These are phyloP conservation scores for Pterois miles DNA, from an alignment of 2,797 vertebrate species.

Conservation along the genomic window DNA sequence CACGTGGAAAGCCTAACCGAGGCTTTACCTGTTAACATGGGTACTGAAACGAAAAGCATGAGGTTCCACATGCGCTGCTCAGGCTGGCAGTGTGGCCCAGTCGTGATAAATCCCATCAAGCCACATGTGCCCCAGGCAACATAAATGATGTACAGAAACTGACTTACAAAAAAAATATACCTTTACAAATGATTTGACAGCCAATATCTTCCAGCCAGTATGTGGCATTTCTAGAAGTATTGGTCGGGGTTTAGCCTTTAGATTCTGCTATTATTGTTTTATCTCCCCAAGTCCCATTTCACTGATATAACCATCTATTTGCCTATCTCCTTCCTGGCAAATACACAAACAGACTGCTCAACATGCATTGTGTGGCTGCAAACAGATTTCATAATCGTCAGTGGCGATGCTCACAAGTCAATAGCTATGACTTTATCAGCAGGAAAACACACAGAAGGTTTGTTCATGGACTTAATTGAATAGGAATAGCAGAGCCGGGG, in stretches of 20 bases:
- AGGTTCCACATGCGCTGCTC: not conserved
- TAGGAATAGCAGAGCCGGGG: constrained; percentile 64
- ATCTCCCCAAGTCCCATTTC: constrained; percentile 56
- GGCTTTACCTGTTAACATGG: not conserved
- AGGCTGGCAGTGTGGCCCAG: not conserved
- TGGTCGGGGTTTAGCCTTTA: constrained; percentile 57
- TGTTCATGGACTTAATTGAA: constrained; percentile 79
- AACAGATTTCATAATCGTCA: constrained; percentile 75
- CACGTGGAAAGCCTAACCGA: not conserved
- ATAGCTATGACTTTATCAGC: constrained; percentile 80
- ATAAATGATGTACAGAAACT: constrained; percentile 54
- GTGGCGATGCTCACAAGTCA: constrained; percentile 71
- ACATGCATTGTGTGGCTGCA: constrained; percentile 63
- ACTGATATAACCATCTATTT: constrained; percentile 68
- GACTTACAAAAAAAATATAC: constrained; percentile 61
- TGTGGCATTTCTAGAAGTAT: constrained; percentile 55
- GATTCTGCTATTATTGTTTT: constrained; percentile 65
- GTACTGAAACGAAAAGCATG: not conserved
- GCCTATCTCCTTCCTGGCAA: constrained; percentile 62
- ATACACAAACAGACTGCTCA: constrained; percentile 71
- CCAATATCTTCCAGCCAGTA: constrained; percentile 41
- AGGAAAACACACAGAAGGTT: constrained; percentile 77
- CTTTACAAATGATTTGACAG: constrained; percentile 57
- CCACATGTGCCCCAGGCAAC: constrained; percentile 30
- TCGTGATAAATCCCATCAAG: constrained; percentile 46